Evolutionary conservation across 2,797 vertebrate species (phyloP), one percentile per base, ranked within the genome.

Genomic region (Remorina albescens): DNA sequence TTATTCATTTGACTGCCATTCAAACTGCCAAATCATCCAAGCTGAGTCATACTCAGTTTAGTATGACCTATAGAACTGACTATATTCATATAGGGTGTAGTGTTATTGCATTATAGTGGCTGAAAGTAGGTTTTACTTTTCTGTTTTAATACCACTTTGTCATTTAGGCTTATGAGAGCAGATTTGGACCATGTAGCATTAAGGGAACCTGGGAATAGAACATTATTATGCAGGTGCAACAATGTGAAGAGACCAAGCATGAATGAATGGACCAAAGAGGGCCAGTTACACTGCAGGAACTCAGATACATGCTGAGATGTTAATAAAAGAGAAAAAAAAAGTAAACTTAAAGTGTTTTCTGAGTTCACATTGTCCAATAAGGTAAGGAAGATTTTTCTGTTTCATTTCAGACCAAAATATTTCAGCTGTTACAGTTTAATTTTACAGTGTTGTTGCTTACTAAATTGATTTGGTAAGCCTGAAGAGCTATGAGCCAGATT

Each of bases 401-500:
- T 62, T 76, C 1, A 5, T 37, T 51, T 41, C 46, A 7, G 28
- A 62, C 18, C 7, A 39, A 68, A 74, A 49, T 34, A 65, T 13
- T 26, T 2, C 21, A 54, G 25, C 55, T 71, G 59, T 57, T 68
- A 46, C 41, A 7, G 60, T 69, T 59, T 25, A 23, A 70, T 72
- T 77, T 23, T 32, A 75, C 53, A 73, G 36, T 67, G 58, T 61
- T 62, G 21, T 53, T 59, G 50, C 50, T 71, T 47, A 34, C 42
- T 41, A 76, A 83, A 75, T 71, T 70, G 50, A 79, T 82, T 86
- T 69, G 19, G 60, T 63, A 39, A 72, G 72, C 53, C 37, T 47
- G 26, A 51, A 57, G 64, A 59, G 65, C 59, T 58, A 67, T 69
- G 67, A 69, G 70, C 57, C 71, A 67, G 72, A 36, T 49, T 60